These are phyloP conservation scores for Chionis minor DNA, from an alignment of 2,113 vertebrate species.

Conservation along the genomic window DNA sequence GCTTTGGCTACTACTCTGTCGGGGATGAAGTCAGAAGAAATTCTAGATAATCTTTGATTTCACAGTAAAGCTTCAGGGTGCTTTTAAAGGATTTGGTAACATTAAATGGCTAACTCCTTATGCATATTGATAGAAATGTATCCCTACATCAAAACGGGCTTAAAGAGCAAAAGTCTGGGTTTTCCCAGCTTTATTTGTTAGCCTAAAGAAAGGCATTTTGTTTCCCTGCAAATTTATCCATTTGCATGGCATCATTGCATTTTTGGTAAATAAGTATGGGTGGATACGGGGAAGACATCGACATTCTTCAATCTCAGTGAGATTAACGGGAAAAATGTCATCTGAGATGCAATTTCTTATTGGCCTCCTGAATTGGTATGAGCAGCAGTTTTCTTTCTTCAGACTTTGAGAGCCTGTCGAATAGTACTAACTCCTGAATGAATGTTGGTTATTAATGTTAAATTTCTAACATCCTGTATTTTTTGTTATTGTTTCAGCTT, in stretches of 20 bases:
- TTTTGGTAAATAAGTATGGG: neutral
- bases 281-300: neutral
- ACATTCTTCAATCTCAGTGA: neutral
- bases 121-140: neutral
- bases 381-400: neutral
- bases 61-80: neutral
- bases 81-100: neutral
- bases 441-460: neutral
- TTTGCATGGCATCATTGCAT: fast-evolving
- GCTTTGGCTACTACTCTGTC: neutral
- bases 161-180: neutral
- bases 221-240: neutral
- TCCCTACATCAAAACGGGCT: neutral
- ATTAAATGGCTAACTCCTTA: neutral
- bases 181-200: neutral
- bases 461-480: neutral
- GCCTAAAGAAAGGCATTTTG: neutral
- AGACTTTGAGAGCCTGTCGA: neutral
- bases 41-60: neutral
- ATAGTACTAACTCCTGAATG: neutral
- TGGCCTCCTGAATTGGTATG: neutral
- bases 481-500: slow-evolving; percentile 75
- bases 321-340: neutral
- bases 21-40: neutral
- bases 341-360: neutral